Base-by-base conservation (phyloP, 2,888 invertebrate genomes). In the Alloscopus bannaensis region DNA sequence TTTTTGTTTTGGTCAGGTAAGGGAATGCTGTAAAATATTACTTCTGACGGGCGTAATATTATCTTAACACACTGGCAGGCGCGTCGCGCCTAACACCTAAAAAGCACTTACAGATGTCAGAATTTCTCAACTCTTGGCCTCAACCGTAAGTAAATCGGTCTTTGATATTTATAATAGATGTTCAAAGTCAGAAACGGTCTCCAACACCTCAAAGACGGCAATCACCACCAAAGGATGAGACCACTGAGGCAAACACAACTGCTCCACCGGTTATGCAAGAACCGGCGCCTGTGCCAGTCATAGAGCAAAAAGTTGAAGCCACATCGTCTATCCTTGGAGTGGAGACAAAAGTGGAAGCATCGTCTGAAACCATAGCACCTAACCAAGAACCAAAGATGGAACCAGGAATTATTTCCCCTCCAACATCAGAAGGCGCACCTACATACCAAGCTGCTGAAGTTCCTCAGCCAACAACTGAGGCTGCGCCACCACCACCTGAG, bases 321-420 rank as follows among this genome's bases (percentile, higher is more conserved):
- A 76, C 83, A 80, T 83, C 89, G 83, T 89, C 88, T 84, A 83
- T n/a, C n/a, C n/a, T n/a, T n/a, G n/a, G n/a, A n/a, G n/a, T n/a
- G n/a, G n/a, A n/a, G n/a, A n/a, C n/a, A n/a, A n/a, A n/a, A n/a
- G n/a, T n/a, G n/a, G n/a, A n/a, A n/a, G 47, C n/a, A 4, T n/a
- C 47, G 47, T 6, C 11, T 6, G 4, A 13, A 47, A n/a, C 47
- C n/a, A n/a, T n/a, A n/a, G n/a, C n/a, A n/a, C n/a, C n/a, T n/a
- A n/a, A n/a, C n/a, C n/a, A 85, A 70, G 85, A 82, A n/a, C n/a
- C n/a, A n/a, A n/a, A n/a, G n/a, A n/a, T n/a, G n/a, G n/a, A 28
- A 4, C 20, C 16, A 55, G 22, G 36, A 69, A 57, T 18, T 42
- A 18, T 42, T n/a, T 22, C 70, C n/a, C 28, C 62, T 31, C 28